A percentile compares a stretch with the other conserved stretches of the same genome.
Evolutionary conservation across 2,113 vertebrate genomes (phyloP).

Genomic region (Podarcis raffonei): DNA sequence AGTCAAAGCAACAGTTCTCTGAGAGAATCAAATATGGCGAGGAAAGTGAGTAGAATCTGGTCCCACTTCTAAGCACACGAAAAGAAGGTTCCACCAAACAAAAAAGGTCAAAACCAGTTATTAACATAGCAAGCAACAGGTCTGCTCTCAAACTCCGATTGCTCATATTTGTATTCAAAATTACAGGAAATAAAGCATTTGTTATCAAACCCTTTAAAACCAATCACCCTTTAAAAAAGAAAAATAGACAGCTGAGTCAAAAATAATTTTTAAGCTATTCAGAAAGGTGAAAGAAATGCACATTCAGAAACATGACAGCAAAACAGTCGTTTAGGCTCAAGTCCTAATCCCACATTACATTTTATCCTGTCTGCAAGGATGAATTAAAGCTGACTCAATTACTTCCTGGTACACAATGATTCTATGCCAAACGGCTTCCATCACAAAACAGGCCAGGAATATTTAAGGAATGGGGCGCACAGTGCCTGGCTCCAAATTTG

Average conservation of each 20-base stretch:
- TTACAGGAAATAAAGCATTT: constrained; percentile 7
- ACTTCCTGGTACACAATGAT: constrained; percentile 14
- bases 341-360: constrained; percentile 46
- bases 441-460: constrained; percentile 37
- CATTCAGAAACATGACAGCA: constrained; percentile 19
- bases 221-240: constrained; percentile 18
- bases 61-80: background rate
- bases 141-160: background rate
- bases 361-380: constrained; percentile 24
- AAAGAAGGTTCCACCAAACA: constrained; percentile 3
- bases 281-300: constrained; percentile 26
- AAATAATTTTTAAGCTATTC: constrained; percentile 31
- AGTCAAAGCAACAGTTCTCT: background rate
- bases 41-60: background rate
- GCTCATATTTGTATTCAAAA: constrained; percentile 32
- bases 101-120: background rate
- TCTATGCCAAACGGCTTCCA: constrained; percentile 44
- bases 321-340: constrained; percentile 20
- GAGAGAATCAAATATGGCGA: background rate
- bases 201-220: constrained; percentile 7
- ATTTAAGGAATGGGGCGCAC: constrained; percentile 32
- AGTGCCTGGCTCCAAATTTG: constrained; percentile 39
- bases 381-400: constrained; percentile 31
- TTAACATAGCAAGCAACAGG: background rate
- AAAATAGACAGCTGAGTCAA: constrained; percentile 26